Percentiles rank a stretch among this genome's conserved stretches.
Conservation (phyloP, 2,113 vertebrate genomes). For the Noctilio leporinus region DNA sequence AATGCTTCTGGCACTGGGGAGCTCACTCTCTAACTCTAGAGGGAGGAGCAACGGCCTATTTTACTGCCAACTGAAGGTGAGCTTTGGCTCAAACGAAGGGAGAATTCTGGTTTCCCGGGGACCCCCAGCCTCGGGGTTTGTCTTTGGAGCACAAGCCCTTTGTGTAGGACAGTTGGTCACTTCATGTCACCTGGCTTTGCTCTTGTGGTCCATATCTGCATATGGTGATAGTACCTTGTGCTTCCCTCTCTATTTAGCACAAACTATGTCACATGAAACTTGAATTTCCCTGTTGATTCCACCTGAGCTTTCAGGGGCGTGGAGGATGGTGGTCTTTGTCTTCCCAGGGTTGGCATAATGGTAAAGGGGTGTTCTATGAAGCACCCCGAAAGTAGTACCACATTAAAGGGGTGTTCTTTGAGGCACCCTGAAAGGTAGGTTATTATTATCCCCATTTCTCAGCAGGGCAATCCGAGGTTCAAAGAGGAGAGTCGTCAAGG, state of each 20-base stretch:
- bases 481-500: background rate
- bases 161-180: background rate
- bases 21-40: background rate
- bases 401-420: background rate
- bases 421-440: background rate
- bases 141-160: background rate
- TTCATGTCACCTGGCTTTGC: background rate
- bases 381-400: too few relatives aligned
- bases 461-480: background rate
- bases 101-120: background rate
- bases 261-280: accelerated
- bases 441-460: background rate
- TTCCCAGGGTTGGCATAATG: accelerated
- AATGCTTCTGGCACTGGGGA: background rate
- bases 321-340: background rate
- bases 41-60: background rate
- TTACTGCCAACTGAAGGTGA: background rate
- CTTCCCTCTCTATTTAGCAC: background rate
- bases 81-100: background rate
- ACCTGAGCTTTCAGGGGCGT: accelerated
- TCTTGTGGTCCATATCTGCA: accelerated
- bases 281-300: background rate
- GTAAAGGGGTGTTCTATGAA: background rate
- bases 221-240: accelerated
- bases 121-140: too few relatives aligned